A percentile compares a stretch with the other conserved stretches of the same genome.
These are phyloP conservation scores for Barnardius zonarius DNA, from an alignment of 2,113 vertebrate species.

Conservation along the genomic window DNA sequence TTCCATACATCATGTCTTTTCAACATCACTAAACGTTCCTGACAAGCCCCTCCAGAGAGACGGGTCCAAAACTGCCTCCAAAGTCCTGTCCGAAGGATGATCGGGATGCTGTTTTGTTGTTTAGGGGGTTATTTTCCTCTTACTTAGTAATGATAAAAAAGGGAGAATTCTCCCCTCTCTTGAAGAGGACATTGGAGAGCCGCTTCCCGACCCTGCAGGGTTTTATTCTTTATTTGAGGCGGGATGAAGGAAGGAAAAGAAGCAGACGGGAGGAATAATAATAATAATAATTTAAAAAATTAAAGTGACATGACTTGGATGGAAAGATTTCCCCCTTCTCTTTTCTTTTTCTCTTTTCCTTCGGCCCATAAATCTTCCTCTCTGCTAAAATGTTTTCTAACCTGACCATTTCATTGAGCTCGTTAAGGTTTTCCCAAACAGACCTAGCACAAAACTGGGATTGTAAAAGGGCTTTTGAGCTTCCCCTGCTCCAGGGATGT, in stretches of 20 bases:
- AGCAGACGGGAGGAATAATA: background rate
- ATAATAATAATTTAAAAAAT: background rate
- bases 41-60: constrained; percentile 18
- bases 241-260: background rate
- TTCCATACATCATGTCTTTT: constrained; percentile 10
- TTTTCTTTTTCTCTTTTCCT: background rate
- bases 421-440: background rate
- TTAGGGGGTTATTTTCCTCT: background rate
- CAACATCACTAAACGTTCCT: constrained; percentile 5
- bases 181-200: background rate
- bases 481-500: background rate
- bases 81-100: background rate
- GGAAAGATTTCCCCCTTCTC: background rate
- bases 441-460: background rate
- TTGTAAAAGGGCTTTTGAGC: background rate
- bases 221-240: background rate
- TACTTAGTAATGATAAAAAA: background rate
- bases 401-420: constrained; percentile 6
- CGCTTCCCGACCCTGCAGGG: background rate
- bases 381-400: constrained; percentile 20
- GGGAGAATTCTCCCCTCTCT: background rate
- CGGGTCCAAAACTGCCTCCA: background rate
- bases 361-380: background rate
- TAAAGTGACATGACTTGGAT: background rate
- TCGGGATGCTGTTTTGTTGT: background rate